A percentile compares a stretch with the other conserved stretches of the same genome.
These are phyloP conservation scores for Solen grandis DNA, from an alignment of 1,140 invertebrate genomes.

Conservation along the genomic window DNA sequence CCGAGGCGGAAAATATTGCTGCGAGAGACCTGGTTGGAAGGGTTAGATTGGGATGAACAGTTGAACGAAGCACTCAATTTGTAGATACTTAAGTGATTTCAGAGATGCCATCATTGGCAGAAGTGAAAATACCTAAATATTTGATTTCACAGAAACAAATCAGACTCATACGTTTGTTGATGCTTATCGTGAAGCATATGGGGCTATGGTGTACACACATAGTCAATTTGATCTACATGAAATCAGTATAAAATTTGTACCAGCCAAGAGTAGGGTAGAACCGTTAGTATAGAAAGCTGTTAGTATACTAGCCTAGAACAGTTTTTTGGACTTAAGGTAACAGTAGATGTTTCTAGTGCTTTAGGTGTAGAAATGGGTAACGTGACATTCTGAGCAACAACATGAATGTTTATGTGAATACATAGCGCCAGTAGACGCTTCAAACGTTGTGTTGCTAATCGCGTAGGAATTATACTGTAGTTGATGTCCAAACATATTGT, in stretches of 20 bases:
- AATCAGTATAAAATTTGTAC: background rate
- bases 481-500: background rate
- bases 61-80: background rate
- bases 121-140: background rate
- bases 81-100: background rate
- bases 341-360: background rate
- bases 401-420: constrained; percentile 36
- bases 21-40: constrained; percentile 13
- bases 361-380: background rate
- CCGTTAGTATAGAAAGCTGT: constrained; percentile 15
- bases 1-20: constrained; percentile 24
- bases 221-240: background rate
- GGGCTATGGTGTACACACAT: constrained; percentile 7
- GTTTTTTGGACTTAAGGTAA: constrained; percentile 3
- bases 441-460: constrained; percentile 31
- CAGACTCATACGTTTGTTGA: constrained; percentile 27
- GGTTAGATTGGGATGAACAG: constrained; percentile 26
- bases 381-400: constrained; percentile 35
- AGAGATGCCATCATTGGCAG: background rate
- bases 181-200: background rate
- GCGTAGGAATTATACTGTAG: constrained; percentile 1
- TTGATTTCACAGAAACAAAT: background rate
- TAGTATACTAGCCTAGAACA: constrained; percentile 1
- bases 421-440: background rate
- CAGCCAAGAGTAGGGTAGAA: constrained; percentile 19